Evolutionary conservation across 2,113 vertebrate species (phyloP).

Genomic region (Nymphicus hollandicus): DNA sequence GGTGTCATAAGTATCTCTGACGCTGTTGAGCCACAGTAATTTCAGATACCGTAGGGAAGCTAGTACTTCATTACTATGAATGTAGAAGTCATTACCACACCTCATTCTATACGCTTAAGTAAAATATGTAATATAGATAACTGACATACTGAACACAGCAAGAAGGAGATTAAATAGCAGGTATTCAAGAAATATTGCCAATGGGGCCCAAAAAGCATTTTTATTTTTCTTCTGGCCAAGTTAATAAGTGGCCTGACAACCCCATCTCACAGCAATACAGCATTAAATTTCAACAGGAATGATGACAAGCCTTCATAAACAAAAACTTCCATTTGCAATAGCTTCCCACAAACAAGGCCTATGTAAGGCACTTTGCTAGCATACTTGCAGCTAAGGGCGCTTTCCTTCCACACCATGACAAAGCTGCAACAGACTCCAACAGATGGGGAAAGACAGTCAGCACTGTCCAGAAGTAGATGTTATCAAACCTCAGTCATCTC

Average conservation of each 20-base stretch:
- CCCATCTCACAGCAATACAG: background rate
- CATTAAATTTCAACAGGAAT: background rate
- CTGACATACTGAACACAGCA: background rate
- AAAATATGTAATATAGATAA: conserved; percentile 29
- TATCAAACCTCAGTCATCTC: background rate
- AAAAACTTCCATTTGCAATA: conserved; percentile 3
- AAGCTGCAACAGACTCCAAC: background rate
- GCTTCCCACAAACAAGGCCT: background rate
- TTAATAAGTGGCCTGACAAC: conserved; percentile 18
- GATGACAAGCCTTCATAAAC: conserved; percentile 38
- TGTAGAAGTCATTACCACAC: conserved; percentile 54
- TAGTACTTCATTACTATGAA: conserved; percentile 38
- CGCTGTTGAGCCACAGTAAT: conserved; percentile 9
- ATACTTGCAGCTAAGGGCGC: background rate
- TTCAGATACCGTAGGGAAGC: conserved; percentile 36
- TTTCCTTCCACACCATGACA: rapidly evolving
- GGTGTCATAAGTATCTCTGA: conserved; percentile 35
- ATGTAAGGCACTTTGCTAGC: background rate
- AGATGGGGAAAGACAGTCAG: background rate
- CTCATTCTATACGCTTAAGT: conserved; percentile 35
- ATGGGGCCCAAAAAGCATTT: conserved; percentile 17
- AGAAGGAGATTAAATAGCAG: conserved; percentile 34
- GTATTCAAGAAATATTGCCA: conserved; percentile 19
- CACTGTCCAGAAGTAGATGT: background rate
- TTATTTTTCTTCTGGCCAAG: conserved; percentile 36